These are phyloP conservation scores for Guaruba guarouba DNA, from an alignment of 2,113 vertebrate species.

Conservation along the genomic window DNA sequence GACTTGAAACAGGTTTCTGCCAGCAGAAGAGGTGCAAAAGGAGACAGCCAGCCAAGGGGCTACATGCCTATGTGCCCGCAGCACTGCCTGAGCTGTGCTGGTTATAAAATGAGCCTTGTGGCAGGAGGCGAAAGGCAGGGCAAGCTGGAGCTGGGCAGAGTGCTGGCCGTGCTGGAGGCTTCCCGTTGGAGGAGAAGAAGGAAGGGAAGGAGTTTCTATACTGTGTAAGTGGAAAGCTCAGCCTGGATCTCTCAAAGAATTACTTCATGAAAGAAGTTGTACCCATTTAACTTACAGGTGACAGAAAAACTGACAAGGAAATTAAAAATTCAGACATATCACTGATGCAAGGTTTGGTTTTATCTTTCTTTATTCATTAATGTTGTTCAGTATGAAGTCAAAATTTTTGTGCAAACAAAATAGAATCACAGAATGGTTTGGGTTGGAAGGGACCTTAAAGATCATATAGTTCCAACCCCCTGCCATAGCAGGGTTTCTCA, in stretches of 20 bases:
- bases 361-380: not conserved
- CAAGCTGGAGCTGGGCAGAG: not conserved
- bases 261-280: not conserved
- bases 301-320: not conserved
- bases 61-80: not conserved
- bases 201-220: not conserved
- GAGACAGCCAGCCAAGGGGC: not conserved
- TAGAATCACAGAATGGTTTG: not conserved
- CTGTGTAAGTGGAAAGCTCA: not conserved
- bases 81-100: not conserved
- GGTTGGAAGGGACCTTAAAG: not conserved
- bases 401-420: not conserved
- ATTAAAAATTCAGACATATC: not conserved
- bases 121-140: not conserved
- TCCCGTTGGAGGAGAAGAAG: not conserved
- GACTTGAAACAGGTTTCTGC: not conserved
- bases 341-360: not conserved
- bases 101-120: accelerated
- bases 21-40: not conserved
- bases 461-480: not conserved
- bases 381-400: not conserved
- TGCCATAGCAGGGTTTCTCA: not conserved
- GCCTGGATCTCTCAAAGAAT: not conserved
- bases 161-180: not conserved
- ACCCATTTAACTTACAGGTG: not conserved